phyloP scores from a whole-genome alignment of 2,113 vertebrate species.

The Aspiorhynchus laticeps region DNA sequence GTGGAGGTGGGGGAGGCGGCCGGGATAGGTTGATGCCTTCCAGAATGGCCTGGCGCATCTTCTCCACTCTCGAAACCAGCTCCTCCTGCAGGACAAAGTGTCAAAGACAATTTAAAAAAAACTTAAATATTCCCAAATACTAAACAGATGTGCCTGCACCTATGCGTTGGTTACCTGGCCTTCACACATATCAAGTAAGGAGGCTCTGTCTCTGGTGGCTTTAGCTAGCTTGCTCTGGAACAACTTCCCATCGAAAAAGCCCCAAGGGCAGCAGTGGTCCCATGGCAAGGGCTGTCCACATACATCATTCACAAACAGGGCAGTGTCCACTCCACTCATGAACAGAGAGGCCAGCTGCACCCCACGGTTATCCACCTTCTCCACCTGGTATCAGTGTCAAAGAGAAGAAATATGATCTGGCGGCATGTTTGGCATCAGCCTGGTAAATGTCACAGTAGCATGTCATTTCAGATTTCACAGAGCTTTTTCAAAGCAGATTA shows the following conservation, averaged over 20 bases:
- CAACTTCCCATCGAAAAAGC: constrained; percentile 93
- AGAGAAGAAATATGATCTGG: constrained; percentile 12
- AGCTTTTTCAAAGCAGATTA: constrained; percentile 1
- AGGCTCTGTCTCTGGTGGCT: constrained; percentile 80
- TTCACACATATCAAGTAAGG: constrained; percentile 90
- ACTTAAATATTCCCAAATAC: not conserved
- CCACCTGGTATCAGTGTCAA: constrained; percentile 75
- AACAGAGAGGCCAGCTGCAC: constrained; percentile 91
- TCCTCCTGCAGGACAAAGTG: constrained; percentile 69
- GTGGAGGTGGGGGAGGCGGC: constrained; percentile 82
- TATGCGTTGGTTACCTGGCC: constrained; percentile 79
- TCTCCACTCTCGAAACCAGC: constrained; percentile 87
- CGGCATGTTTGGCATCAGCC: not conserved
- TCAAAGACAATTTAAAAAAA: not conserved
- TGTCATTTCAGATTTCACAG: constrained; percentile 24
- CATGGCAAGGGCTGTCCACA: constrained; percentile 91
- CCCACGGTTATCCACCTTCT: constrained; percentile 88
- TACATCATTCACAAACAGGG: constrained; percentile 89
- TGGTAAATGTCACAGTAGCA: constrained; percentile 28
- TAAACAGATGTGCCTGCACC: not conserved
- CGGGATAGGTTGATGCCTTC: constrained; percentile 87
- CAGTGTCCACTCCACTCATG: constrained; percentile 91
- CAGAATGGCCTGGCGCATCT: constrained; percentile 91
- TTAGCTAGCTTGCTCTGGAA: constrained; percentile 91
- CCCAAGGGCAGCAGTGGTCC: constrained; percentile 95